Conservation (phyloP, 2,113 vertebrate genomes). For the Malurus melanocephalus region DNA sequence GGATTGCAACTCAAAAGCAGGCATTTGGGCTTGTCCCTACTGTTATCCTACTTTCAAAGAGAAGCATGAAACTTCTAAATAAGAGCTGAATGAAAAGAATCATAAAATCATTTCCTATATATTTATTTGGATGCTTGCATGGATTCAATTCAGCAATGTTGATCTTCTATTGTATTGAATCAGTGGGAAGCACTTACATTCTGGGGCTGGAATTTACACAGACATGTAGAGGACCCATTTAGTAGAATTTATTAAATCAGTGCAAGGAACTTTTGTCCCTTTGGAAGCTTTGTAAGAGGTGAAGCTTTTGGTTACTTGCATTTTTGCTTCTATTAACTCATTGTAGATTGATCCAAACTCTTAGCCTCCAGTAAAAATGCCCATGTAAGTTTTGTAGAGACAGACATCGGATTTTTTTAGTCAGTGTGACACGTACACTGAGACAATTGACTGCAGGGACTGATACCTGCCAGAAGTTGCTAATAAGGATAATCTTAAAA, state of each 20-base stretch:
- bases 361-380: neutral
- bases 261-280: neutral
- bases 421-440: neutral
- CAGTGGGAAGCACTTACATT: constrained; percentile 24
- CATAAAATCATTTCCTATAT: constrained; percentile 16
- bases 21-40: neutral
- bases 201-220: constrained; percentile 7
- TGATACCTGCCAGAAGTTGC: neutral
- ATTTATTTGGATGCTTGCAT: constrained; percentile 12
- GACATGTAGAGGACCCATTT: neutral
- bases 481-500: neutral
- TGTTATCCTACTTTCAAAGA: neutral
- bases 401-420: neutral
- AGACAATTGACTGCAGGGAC: neutral
- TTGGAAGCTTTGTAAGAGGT: neutral
- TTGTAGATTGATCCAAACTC: neutral
- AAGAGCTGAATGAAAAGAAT: constrained; percentile 5
- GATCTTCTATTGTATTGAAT: constrained; percentile 13
- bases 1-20: neutral
- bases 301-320: neutral
- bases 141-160: constrained; percentile 14
- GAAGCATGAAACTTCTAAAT: neutral
- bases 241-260: neutral
- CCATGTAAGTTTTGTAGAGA: neutral
- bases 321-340: neutral